Base-by-base conservation (phyloP, 1,140 invertebrate species). In the Macrostomum lignano region DNA sequence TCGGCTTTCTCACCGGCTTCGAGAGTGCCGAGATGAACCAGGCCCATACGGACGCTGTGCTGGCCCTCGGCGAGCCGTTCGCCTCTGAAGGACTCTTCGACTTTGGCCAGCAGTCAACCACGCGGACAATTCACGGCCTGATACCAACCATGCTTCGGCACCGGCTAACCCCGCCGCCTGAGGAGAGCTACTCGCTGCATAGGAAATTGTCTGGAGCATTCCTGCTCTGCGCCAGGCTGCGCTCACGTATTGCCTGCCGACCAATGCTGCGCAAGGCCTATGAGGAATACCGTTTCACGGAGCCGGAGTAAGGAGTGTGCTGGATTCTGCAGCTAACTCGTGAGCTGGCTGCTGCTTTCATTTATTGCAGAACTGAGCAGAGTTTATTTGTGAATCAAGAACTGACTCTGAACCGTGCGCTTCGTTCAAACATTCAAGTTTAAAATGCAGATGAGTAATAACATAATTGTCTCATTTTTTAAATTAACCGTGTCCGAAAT, bases 151-250 rank as follows among this genome's bases (percentile, higher is more conserved):
- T 98, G 65, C 58, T 96, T 15, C 68, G 72, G 29, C 79, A 98
- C 46, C 61, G 91, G 37, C 65, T 98, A 0, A 82, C 78, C 30
- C 78, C 91, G 10, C 91, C 91, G 1, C 91, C 91, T 0, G 84
- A 94, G 57, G 86, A 98, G 62, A 81, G 86, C 39, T 98, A 98
- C 57, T 94, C 86, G 0, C 61, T 98, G 2, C 88, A 98, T 52
- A 65, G 91, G 35, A 98, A 98, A 64, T 65, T 98, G 36, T 88
- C 91, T 0, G 91, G 91, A 0, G 70, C 88, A 3, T 98, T 94
- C 61, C 58, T 98, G 20, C 57, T 96, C 1, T 94, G 81, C 49
- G 65, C 78, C 0, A 88, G 91, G 52, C 60, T 98, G 6, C 68
- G 73, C 47, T 70, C 78, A 2, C 67, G 68, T 45, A 68, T 96